These are phyloP conservation scores for Pogonocherus hispidulus DNA, from an alignment of 2,888 invertebrate species.

Conservation along the genomic window DNA sequence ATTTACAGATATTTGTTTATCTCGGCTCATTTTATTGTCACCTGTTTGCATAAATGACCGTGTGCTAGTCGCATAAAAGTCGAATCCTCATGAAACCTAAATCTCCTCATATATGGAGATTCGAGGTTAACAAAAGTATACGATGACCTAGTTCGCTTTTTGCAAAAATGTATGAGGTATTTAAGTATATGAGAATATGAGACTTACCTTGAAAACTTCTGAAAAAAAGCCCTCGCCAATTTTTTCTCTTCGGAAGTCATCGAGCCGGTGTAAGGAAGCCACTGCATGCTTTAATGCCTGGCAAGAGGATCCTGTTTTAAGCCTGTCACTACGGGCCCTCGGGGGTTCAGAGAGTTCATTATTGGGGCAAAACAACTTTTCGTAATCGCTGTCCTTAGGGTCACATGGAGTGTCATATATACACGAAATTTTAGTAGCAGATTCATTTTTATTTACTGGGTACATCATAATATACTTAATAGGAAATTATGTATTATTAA, in stretches of 20 bases:
- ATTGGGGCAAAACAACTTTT: conserved; percentile 65
- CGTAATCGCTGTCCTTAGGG: conserved; percentile 65
- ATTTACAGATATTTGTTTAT: conserved; percentile 51
- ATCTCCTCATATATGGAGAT: conserved; percentile 45
- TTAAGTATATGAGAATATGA: background rate
- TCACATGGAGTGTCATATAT: conserved; percentile 68
- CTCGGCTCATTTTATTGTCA: conserved; percentile 38
- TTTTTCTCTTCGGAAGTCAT: conserved; percentile 94
- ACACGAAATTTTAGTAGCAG: conserved; percentile 58
- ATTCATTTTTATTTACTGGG: conserved; percentile 59
- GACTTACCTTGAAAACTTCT: conserved; percentile 94
- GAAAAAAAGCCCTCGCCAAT: conserved; percentile 97
- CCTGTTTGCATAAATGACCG: conserved; percentile 33
- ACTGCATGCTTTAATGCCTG: conserved; percentile 93
- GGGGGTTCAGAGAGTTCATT: conserved; percentile 67
- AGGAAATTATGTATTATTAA: conserved; percentile 63
- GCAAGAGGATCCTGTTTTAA: conserved; percentile 84
- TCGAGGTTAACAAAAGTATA: conserved; percentile 49
- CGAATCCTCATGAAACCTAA: conserved; percentile 32
- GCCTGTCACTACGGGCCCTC: conserved; percentile 68
- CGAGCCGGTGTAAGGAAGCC: conserved; percentile 90
- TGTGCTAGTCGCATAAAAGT: conserved; percentile 33
- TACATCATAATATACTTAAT: conserved; percentile 55
- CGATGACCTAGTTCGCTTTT: conserved; percentile 48
- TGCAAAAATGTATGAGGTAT: conserved; percentile 26